phyloP scores from a whole-genome alignment of 2,888 invertebrate species.

The Dryobotodes eremita region DNA sequence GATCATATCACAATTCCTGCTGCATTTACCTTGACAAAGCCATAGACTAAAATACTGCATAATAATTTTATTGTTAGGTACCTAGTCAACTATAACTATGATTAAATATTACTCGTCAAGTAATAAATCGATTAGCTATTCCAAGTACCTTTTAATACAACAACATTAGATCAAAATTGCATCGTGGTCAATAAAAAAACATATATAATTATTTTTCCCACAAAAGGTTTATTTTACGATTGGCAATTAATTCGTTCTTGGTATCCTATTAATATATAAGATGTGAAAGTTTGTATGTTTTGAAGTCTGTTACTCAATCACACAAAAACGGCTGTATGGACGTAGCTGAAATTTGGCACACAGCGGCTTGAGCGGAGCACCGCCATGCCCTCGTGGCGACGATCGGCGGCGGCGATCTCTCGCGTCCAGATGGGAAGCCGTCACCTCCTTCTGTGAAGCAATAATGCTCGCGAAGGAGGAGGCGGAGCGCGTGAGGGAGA shows the following conservation, averaged over 20 bases:
- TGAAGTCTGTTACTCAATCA: too few relatives aligned
- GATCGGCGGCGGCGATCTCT: too few relatives aligned
- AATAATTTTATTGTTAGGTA: constrained; percentile 2
- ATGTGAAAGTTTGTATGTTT: neutral
- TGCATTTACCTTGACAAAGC: neutral
- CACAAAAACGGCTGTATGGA: too few relatives aligned
- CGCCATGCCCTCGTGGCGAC: too few relatives aligned
- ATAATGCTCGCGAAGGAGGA: too few relatives aligned
- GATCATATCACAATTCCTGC: too few relatives aligned
- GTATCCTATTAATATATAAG: neutral
- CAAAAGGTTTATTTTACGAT: neutral
- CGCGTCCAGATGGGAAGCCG: too few relatives aligned
- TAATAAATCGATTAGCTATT: constrained; percentile 19
- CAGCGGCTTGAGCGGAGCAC: too few relatives aligned
- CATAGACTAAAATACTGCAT: neutral
- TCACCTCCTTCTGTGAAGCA: too few relatives aligned
- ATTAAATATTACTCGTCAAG: constrained; percentile 18
- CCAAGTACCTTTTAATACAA: neutral
- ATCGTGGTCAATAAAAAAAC: neutral
- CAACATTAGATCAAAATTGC: neutral
- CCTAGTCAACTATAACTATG: neutral
- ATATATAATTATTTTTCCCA: neutral
- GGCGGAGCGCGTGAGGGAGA: too few relatives aligned
- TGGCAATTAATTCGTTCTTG: constrained; percentile 6
- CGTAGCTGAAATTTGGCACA: too few relatives aligned